Evolutionary conservation across 92 coral and sea anemone genomes (phyloP).

Genomic region (Epizoanthus illoricatus): DNA sequence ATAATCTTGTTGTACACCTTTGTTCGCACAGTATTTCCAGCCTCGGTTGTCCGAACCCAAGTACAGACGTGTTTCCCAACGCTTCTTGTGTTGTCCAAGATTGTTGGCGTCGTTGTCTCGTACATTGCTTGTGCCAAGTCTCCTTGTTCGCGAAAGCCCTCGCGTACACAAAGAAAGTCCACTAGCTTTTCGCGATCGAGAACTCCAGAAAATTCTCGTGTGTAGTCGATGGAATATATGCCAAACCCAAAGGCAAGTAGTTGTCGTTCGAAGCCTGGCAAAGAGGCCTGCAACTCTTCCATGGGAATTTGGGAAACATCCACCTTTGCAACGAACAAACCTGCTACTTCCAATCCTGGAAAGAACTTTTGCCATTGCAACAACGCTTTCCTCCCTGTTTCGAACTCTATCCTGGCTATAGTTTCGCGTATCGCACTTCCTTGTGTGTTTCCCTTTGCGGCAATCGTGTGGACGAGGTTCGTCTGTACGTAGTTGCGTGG

Average conservation of each 20-base stretch:
- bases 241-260: not conserved
- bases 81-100: constrained; percentile 19
- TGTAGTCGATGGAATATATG: constrained; percentile 37
- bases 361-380: not conserved
- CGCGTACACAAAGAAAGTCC: not conserved
- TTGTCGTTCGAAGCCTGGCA: constrained; percentile 37
- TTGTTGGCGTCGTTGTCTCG: not conserved
- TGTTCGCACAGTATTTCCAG: constrained; percentile 9
- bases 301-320: constrained; percentile 24
- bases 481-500: too few species aligned
- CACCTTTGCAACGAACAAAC: too few species aligned
- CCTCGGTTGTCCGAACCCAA: constrained; percentile 21
- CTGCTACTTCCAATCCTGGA: not conserved
- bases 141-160: constrained; percentile 11
- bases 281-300: constrained; percentile 16
- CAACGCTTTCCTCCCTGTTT: constrained; percentile 4
- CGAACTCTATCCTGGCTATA: constrained; percentile 14
- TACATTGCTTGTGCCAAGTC: not conserved
- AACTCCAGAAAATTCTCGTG: constrained; percentile 38
- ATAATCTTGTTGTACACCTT: constrained; percentile 47
- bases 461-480: constrained; percentile 36
- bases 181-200: constrained; percentile 35
- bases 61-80: constrained; percentile 50
- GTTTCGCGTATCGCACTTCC: constrained; percentile 36
- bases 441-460: not conserved